Base-by-base conservation (phyloP, 2,888 invertebrate genomes). In the Eilema caniola region DNA sequence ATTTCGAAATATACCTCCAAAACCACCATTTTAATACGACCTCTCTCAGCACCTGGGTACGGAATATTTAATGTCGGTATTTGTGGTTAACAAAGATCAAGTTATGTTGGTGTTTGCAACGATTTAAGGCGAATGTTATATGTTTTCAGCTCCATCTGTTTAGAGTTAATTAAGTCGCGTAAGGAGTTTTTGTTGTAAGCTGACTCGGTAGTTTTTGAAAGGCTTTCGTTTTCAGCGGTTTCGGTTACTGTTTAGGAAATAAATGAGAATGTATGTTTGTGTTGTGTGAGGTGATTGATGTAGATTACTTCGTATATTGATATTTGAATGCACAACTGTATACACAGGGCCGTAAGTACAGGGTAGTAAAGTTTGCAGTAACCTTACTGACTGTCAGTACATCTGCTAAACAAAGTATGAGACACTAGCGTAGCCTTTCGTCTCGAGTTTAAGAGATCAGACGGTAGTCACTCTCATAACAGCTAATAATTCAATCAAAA, bases 91-190 rank as follows among this genome's bases (percentile, higher is more conserved):
- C 25, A 67, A 16, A 62, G 71, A 31, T 71, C 77, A 63, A 10
- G 28, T 20, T 60, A 75, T 56, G 59, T 60, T 77, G 79, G 82
- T 56, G 64, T 73, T 41, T 71, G 71, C 70, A 74, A 76, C 75
- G 82, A 81, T 81, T 79, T 74, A 74, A 72, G 76, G 78, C 71
- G 69, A 70, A 72, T 76, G 73, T 79, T 37, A 75, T 71, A 73
- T 78, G 78, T 82, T 84, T 83, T 81, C 71, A 71, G 76, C 73
- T 70, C 76, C 73, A 77, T 81, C 74, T 80, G 77, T 77, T 84
- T 80, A 74, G 75, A 80, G 77, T 76, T 84, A 84, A 84, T 84
- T 83, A 81, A 75, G 77, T 72, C 70, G 73, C 67, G 81, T 76
- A 79, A 77, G 80, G 80, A 74, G 72, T 76, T 81, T 81, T 80